Conservation (phyloP, 2,888 invertebrate genomes). For the Frankliniella intonsa region DNA sequence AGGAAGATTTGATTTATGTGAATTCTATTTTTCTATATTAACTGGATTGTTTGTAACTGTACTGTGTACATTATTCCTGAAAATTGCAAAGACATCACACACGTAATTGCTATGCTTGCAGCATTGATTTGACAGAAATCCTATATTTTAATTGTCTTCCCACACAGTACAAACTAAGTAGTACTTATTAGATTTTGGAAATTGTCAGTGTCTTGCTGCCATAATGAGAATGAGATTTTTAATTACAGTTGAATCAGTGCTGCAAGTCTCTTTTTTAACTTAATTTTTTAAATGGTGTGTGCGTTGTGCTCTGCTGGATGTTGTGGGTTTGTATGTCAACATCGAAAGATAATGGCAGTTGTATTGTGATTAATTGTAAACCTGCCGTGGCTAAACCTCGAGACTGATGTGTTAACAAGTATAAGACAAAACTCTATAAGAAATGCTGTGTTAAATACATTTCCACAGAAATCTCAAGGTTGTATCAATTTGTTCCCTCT, state of each 20-base stretch:
- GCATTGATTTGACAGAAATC: slow-evolving; percentile 11
- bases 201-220: neutral
- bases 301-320: slow-evolving; percentile 18
- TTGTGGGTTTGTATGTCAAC: slow-evolving; percentile 6
- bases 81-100: slow-evolving; percentile 9
- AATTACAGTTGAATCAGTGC: neutral
- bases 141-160: neutral
- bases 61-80: slow-evolving; percentile 10
- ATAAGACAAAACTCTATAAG: slow-evolving; percentile 1
- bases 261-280: neutral
- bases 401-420: slow-evolving; percentile 25
- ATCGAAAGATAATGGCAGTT: slow-evolving; percentile 7
- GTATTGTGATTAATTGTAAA: slow-evolving; percentile 19
- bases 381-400: slow-evolving; percentile 21
- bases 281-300: slow-evolving; percentile 1
- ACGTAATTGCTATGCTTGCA: slow-evolving; percentile 4
- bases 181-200: slow-evolving; percentile 1
- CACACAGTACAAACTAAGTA: neutral
- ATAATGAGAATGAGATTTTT: neutral
- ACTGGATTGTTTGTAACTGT: neutral
- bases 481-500: neutral
- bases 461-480: neutral
- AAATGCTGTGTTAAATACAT: neutral
- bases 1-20: slow-evolving; percentile 4
- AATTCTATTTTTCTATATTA: slow-evolving; percentile 8